Percentiles rank a stretch among this genome's conserved stretches.
Conservation (phyloP, 1,140 invertebrate species). For the Drosophila azteca region DNA sequence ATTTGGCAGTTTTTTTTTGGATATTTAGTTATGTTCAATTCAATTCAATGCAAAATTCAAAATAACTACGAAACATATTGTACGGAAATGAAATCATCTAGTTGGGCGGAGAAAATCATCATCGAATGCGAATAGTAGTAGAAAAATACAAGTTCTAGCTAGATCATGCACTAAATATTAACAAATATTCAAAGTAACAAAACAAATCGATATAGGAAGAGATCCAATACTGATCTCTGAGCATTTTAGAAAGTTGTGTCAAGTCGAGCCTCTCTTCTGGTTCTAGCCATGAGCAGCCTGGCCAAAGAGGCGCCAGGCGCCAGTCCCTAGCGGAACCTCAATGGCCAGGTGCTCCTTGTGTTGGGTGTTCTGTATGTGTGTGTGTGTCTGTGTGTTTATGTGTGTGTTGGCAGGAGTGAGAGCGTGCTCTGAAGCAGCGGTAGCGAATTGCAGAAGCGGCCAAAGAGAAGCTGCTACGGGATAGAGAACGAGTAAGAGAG, state of each 20-base stretch:
- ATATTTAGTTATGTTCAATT: too few species aligned
- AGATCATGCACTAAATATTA: conserved; percentile 31
- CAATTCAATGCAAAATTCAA: conserved; percentile 33
- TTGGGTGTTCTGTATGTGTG: background rate
- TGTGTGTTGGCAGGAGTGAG: conserved; percentile 13
- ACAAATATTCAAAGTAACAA: conserved; percentile 13
- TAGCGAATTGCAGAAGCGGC: conserved; percentile 34
- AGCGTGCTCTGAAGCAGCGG: conserved; percentile 37
- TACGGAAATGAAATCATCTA: conserved; percentile 10
- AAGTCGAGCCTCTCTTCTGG: conserved; percentile 29
- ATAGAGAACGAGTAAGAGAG: too few species aligned
- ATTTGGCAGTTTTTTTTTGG: too few species aligned
- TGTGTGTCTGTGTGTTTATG: conserved; percentile 15
- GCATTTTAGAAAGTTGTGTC: conserved; percentile 9
- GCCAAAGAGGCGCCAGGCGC: background rate
- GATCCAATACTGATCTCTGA: conserved; percentile 18
- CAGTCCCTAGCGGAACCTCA: conserved; percentile 16
- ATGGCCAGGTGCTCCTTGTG: background rate
- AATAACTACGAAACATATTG: conserved; percentile 26
- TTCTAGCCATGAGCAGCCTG: too few species aligned
- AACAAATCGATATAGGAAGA: conserved; percentile 14
- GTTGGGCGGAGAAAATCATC: background rate
- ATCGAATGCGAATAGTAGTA: background rate
- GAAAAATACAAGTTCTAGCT: conserved; percentile 24
- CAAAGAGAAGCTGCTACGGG: conserved; percentile 8